A percentile compares a stretch with the other conserved stretches of the same genome.
Conservation (phyloP, 2,113 vertebrate genomes). For the Xiphorhynchus elegans region DNA sequence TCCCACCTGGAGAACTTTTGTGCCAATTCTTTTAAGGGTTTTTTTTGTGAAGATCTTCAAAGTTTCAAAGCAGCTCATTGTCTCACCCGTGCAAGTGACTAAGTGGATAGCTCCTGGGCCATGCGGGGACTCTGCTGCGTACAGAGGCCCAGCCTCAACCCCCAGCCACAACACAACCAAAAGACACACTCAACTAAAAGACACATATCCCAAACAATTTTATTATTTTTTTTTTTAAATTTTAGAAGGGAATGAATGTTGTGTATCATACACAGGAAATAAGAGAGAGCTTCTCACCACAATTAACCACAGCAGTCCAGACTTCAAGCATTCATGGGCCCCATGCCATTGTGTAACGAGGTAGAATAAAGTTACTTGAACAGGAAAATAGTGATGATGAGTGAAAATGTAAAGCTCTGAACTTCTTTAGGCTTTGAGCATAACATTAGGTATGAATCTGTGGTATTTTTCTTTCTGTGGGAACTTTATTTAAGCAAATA, state of each 20-base stretch:
- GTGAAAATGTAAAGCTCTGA: neutral
- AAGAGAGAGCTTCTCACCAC: neutral
- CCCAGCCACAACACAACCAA: neutral
- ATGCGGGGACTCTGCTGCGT: neutral
- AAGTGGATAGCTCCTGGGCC: neutral
- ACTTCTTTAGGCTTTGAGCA: neutral
- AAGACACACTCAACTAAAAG: neutral
- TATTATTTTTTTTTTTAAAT: neutral
- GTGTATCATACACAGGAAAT: accelerated
- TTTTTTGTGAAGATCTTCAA: neutral
- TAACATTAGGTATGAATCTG: neutral
- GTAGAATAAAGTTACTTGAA: neutral
- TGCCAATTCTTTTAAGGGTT: neutral
- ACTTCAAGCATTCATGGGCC: neutral
- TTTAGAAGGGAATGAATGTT: neutral
- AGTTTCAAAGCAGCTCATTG: neutral
- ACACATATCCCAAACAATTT: neutral
- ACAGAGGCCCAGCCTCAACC: neutral
- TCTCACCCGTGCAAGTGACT: neutral
- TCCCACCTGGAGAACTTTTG: neutral
- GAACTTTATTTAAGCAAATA: neutral
- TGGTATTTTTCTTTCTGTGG: neutral
- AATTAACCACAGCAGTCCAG: neutral
- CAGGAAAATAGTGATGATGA: neutral
- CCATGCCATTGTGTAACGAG: neutral